phyloP scores from a whole-genome alignment of 2,797 vertebrate species.

The Buceros bicornis region DNA sequence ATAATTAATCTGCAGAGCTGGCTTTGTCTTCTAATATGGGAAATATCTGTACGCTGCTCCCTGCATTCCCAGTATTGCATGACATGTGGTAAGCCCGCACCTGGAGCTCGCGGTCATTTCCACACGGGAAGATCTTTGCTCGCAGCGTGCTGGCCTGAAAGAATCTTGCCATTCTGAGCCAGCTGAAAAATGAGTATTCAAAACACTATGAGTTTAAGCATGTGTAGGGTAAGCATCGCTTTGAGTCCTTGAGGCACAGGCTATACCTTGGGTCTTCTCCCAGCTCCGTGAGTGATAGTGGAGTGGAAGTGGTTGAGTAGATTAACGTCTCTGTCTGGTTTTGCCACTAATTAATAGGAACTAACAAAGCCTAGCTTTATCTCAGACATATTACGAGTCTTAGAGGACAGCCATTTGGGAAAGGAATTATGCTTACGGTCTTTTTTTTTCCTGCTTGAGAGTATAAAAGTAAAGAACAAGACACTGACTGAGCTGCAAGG shows the following conservation, averaged over 20 bases:
- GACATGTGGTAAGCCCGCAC: neutral
- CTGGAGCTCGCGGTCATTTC: neutral
- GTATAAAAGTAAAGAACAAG: neutral
- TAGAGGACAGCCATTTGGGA: neutral
- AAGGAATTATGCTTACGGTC: neutral
- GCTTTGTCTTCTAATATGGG: neutral
- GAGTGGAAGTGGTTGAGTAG: neutral
- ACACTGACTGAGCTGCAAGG: neutral
- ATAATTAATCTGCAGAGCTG: neutral
- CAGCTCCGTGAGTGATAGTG: neutral
- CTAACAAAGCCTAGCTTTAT: slow-evolving; percentile 7
- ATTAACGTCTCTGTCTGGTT: slow-evolving; percentile 30
- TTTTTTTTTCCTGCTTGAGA: neutral
- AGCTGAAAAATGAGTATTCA: neutral
- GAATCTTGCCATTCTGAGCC: neutral
- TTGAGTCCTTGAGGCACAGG: neutral
- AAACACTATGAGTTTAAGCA: neutral
- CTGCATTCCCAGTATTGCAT: neutral
- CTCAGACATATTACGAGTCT: neutral
- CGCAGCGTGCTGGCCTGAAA: neutral
- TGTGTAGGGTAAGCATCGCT: neutral
- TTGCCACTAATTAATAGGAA: neutral
- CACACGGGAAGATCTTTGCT: neutral
- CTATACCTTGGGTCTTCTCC: neutral
- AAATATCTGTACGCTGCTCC: neutral